Percentiles rank a stretch among this genome's conserved stretches.
Conservation (phyloP, 2,113 vertebrate genomes). For the Gopherus flavomarginatus region DNA sequence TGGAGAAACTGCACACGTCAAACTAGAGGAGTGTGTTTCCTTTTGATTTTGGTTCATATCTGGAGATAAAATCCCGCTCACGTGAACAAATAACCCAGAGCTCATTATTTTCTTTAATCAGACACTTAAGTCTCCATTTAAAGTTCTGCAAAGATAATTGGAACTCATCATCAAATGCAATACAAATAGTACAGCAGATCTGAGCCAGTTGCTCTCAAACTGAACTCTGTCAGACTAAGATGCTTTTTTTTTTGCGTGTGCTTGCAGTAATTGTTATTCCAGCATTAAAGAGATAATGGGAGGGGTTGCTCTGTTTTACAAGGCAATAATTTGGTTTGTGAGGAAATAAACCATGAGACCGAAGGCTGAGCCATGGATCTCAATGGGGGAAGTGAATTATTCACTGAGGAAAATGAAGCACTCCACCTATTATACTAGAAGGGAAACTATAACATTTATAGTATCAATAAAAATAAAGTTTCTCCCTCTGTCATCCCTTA, state of each 20-base stretch:
- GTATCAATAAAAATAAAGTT: not conserved
- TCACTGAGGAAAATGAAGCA: slow-evolving; percentile 50
- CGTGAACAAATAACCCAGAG: slow-evolving; percentile 38
- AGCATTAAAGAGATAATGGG: slow-evolving; percentile 52
- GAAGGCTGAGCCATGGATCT: slow-evolving; percentile 53
- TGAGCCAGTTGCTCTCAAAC: slow-evolving; percentile 57
- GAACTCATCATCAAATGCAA: slow-evolving; percentile 58
- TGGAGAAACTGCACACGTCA: not conserved
- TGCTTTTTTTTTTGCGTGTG: slow-evolving; percentile 20
- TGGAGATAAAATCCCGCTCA: slow-evolving; percentile 41
- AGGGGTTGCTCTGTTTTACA: slow-evolving; percentile 73
- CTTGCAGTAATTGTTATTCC: slow-evolving; percentile 37
- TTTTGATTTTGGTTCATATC: slow-evolving; percentile 19
- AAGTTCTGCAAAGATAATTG: slow-evolving; percentile 55
- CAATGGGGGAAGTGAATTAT: slow-evolving; percentile 45
- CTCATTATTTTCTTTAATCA: slow-evolving; percentile 65
- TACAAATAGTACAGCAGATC: slow-evolving; percentile 53
- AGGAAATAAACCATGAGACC: slow-evolving; percentile 61
- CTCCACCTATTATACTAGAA: slow-evolving; percentile 34
- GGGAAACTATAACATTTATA: not conserved
- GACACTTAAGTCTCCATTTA: slow-evolving; percentile 50
- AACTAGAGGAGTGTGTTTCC: not conserved
- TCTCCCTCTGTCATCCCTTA: not conserved
- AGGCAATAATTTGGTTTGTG: slow-evolving; percentile 68
- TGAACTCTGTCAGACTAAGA: slow-evolving; percentile 50